phyloP scores from a whole-genome alignment of 2,888 invertebrate genomes.

The Stegana nigrithorax region DNA sequence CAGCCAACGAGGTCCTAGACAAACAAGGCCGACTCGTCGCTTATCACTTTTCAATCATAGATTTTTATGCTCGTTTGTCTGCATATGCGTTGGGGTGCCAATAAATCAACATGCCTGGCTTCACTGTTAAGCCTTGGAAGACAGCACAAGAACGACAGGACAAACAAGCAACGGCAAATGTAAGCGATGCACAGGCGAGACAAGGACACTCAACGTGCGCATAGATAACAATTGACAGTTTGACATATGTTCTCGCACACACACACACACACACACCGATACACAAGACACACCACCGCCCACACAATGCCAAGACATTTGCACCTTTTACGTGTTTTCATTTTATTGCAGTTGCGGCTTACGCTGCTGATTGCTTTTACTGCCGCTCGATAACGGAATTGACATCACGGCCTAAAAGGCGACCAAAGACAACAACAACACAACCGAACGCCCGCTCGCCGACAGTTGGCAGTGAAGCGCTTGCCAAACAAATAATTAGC shows the following conservation, averaged over 20 bases:
- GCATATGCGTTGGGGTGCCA: conserved; percentile 19
- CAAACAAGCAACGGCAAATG: neutral
- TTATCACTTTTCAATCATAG: conserved; percentile 61
- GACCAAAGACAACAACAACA: too few species aligned
- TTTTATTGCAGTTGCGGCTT: conserved; percentile 40
- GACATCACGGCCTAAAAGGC: too few species aligned
- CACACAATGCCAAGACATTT: conserved; percentile 6
- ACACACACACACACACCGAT: neutral
- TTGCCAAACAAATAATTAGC: conserved; percentile 16
- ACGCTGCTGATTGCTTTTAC: conserved; percentile 28
- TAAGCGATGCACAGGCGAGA: neutral
- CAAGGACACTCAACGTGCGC: conserved; percentile 39
- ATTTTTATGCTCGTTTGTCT: conserved; percentile 19
- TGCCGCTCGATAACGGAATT: neutral
- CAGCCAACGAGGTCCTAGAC: conserved; percentile 33
- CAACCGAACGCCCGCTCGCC: neutral
- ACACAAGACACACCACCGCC: neutral
- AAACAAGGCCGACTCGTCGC: conserved; percentile 24
- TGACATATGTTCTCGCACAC: conserved; percentile 49
- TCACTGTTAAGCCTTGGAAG: conserved; percentile 43
- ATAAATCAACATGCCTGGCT: conserved; percentile 52
- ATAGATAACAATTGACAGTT: conserved; percentile 60
- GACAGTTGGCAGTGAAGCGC: too few species aligned
- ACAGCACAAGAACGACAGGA: neutral
- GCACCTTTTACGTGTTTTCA: conserved; percentile 29